Evolutionary conservation across 2,113 vertebrate species (phyloP).

Genomic region (Ophthalmotilapia sp.): DNA sequence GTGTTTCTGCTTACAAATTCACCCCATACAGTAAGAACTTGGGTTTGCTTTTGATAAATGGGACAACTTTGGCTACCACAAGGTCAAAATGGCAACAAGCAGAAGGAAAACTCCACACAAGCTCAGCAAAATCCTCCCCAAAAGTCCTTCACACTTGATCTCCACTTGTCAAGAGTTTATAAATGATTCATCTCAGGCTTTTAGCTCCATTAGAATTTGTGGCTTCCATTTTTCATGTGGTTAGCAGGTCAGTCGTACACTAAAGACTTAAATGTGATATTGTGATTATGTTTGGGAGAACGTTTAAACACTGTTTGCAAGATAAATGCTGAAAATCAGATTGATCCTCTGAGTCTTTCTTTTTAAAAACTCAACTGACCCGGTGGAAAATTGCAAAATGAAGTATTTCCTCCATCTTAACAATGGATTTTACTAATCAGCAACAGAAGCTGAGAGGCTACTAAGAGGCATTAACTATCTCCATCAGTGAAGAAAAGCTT

Average conservation of each 20-base stretch:
- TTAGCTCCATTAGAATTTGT: constrained; percentile 19
- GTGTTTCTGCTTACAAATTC: background rate
- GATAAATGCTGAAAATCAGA: background rate
- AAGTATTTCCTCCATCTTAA: background rate
- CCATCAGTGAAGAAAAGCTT: background rate
- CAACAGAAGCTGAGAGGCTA: background rate
- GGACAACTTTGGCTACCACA: background rate
- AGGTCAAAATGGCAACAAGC: constrained; percentile 18
- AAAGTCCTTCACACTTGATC: background rate
- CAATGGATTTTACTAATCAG: background rate
- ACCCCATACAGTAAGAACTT: background rate
- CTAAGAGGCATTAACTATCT: background rate
- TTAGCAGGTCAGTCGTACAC: background rate
- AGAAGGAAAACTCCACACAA: constrained; percentile 21
- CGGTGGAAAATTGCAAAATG: background rate
- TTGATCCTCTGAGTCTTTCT: background rate
- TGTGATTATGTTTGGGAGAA: background rate
- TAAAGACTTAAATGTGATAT: background rate
- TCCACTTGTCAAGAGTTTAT: constrained; percentile 45
- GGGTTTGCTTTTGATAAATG: constrained; percentile 13
- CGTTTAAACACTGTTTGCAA: background rate
- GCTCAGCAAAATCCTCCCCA: constrained; percentile 27
- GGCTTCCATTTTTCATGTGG: constrained; percentile 1
- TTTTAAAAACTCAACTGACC: background rate
- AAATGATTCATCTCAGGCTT: constrained; percentile 39